Evolutionary conservation across 2,797 vertebrate genomes (phyloP).

Genomic region (Tarsius wallacei): DNA sequence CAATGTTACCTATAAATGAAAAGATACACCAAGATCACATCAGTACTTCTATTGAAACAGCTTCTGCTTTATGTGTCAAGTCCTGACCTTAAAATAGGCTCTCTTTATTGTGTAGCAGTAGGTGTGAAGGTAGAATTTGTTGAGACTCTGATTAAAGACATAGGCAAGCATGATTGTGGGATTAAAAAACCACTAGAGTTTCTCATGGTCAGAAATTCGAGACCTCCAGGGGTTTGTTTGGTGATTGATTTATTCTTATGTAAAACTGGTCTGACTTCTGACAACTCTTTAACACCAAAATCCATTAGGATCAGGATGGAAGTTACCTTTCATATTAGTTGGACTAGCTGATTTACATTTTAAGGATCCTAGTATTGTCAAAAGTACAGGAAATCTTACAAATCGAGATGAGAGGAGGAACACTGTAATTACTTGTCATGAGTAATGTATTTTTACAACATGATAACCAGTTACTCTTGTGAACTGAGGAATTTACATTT

Average conservation of each 20-base stretch:
- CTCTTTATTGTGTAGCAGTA: not conserved
- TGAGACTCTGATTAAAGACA: not conserved
- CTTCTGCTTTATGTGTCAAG: not conserved
- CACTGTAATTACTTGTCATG: not conserved
- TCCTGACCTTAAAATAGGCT: not conserved
- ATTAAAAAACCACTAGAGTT: not conserved
- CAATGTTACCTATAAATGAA: slow-evolving; percentile 93
- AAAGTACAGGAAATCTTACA: not conserved
- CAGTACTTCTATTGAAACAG: not conserved
- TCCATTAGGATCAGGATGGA: slow-evolving; percentile 23
- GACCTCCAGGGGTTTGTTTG: not conserved
- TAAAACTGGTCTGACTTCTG: slow-evolving; percentile 8
- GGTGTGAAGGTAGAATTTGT: not conserved
- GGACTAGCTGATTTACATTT: slow-evolving; percentile 18
- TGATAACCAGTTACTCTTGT: not conserved
- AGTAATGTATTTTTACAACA: not conserved
- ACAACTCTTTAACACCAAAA: slow-evolving; percentile 24
- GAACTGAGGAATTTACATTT: not conserved
- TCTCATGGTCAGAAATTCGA: not conserved
- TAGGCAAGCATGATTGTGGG: not conserved
- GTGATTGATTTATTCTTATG: slow-evolving; percentile 51
- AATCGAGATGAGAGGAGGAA: not conserved
- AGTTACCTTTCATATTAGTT: not conserved
- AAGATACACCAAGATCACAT: not conserved
- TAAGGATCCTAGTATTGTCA: not conserved